These are phyloP conservation scores for Labeo catla DNA, from an alignment of 2,113 vertebrate genomes.

Conservation along the genomic window DNA sequence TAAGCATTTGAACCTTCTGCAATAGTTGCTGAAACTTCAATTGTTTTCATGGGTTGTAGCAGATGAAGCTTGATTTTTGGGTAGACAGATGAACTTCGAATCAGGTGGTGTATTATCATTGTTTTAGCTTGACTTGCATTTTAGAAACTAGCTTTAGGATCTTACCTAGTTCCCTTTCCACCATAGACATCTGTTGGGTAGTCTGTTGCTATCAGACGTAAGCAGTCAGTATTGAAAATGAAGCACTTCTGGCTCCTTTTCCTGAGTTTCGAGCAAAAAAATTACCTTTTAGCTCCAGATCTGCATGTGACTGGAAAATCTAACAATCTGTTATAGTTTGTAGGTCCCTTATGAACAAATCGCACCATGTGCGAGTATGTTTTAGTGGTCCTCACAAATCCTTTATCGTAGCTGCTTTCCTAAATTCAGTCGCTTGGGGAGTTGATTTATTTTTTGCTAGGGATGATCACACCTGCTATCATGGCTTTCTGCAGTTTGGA, in stretches of 20 bases:
- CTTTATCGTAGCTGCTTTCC: not conserved
- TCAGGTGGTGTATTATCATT: not conserved
- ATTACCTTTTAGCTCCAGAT: not conserved
- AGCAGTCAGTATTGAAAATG: not conserved
- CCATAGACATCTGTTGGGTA: not conserved
- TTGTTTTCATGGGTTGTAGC: not conserved
- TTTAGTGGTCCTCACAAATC: not conserved
- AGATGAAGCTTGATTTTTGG: not conserved
- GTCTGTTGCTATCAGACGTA: not conserved
- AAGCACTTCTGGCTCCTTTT: not conserved
- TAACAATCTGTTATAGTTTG: slow-evolving; percentile 2
- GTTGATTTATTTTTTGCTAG: not conserved
- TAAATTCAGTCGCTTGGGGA: not conserved
- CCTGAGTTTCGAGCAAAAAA: not conserved
- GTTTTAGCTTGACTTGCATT: not conserved
- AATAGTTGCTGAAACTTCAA: not conserved
- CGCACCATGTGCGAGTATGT: not conserved
- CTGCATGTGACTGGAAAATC: not conserved
- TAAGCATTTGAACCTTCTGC: too few relatives aligned
- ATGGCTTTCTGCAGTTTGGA: not conserved
- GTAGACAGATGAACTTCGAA: not conserved
- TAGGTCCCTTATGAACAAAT: not conserved
- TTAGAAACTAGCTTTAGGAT: not conserved
- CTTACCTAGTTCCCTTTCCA: not conserved
- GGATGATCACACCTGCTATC: not conserved